A percentile compares a stretch with the other conserved stretches of the same genome.
Conservation (phyloP, 2,888 invertebrate species). For the Cantharis flavilabris region DNA sequence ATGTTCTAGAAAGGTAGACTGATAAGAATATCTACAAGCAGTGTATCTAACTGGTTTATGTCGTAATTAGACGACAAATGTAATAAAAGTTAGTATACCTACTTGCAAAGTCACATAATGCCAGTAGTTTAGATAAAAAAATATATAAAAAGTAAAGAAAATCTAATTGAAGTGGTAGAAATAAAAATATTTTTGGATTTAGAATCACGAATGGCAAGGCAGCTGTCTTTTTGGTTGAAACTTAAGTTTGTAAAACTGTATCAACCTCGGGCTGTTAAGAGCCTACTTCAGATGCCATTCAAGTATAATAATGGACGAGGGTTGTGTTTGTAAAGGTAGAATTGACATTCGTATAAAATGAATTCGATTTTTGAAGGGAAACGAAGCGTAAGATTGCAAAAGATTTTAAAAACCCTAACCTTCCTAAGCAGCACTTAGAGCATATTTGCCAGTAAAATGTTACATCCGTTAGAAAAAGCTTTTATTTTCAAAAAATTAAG, state of each 20-base stretch:
- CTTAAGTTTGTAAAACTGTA: conserved; percentile 19
- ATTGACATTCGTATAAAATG: conserved; percentile 20
- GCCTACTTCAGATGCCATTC: conserved; percentile 19
- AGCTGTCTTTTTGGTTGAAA: conserved; percentile 16
- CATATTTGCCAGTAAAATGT: neutral
- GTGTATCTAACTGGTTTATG: conserved; percentile 13
- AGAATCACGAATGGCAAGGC: neutral
- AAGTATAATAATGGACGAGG: conserved; percentile 18
- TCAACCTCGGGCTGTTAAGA: conserved; percentile 19
- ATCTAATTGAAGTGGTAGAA: neutral
- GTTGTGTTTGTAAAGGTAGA: conserved; percentile 17
- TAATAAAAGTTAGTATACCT: conserved; percentile 15
- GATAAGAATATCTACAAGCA: conserved; percentile 16
- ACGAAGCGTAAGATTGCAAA: conserved; percentile 14
- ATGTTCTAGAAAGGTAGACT: conserved; percentile 17
- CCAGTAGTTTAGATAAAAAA: neutral
- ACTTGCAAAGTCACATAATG: neutral
- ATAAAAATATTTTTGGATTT: neutral
- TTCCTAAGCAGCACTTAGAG: neutral
- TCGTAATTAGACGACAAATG: conserved; percentile 17
- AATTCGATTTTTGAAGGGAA: conserved; percentile 16
- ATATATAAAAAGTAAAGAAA: neutral
- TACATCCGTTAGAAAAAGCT: neutral
- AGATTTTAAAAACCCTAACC: conserved; percentile 14
- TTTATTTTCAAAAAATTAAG: conserved; percentile 6